Conservation (phyloP, 1,140 invertebrate species). For the Rhyzopertha dominica region DNA sequence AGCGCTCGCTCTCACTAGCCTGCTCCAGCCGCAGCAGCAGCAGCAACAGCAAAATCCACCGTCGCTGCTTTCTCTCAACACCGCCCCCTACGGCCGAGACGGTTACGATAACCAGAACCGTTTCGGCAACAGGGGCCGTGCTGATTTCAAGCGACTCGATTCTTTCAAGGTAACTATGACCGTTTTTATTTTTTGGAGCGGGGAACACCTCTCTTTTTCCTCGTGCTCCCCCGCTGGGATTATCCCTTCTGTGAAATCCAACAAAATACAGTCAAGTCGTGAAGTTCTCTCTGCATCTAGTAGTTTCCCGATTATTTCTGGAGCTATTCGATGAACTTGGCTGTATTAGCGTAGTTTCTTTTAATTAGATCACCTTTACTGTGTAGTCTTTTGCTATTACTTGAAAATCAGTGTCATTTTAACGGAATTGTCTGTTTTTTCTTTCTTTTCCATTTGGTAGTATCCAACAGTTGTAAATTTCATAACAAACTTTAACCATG, state of each 20-base stretch:
- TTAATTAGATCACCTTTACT: too few species aligned
- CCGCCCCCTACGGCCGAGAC: constrained; percentile 39
- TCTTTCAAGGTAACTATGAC: constrained; percentile 44
- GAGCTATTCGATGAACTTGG: too few species aligned
- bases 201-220: too few species aligned
- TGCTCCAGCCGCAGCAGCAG: constrained; percentile 41
- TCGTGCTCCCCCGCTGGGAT: not conserved
- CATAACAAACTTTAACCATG: too few species aligned
- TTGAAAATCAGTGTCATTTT: too few species aligned
- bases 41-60: constrained; percentile 39
- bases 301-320: constrained; percentile 5
- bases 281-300: constrained; percentile 1
- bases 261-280: not conserved
- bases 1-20: constrained; percentile 42
- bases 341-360: too few species aligned
- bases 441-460: too few species aligned
- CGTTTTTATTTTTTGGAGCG: constrained; percentile 22
- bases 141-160: constrained; percentile 42
- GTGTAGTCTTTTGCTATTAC: too few species aligned
- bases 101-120: constrained; percentile 36
- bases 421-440: too few species aligned
- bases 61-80: constrained; percentile 44
- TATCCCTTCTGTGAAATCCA: not conserved
- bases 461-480: too few species aligned
- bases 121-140: constrained; percentile 39